phyloP scores from a whole-genome alignment of 1,140 invertebrate genomes.

The Aphaenogaster rudis region DNA sequence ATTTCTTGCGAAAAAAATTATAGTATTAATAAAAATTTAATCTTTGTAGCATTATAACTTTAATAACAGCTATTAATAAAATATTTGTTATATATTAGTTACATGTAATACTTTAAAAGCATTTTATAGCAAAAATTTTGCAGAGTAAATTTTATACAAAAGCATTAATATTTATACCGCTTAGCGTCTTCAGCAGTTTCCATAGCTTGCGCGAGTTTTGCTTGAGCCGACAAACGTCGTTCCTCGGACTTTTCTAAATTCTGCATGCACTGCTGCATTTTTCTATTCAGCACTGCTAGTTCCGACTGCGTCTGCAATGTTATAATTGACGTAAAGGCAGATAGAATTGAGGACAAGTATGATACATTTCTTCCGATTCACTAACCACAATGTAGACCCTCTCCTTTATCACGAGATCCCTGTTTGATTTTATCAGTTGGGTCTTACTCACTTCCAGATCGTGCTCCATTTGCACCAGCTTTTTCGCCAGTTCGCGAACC shows the following conservation, averaged over 20 bases:
- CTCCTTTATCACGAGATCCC: conserved; percentile 90
- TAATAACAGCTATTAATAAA: not conserved
- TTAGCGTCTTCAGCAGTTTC: conserved; percentile 94
- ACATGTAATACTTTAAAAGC: not conserved
- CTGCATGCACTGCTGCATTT: conserved; percentile 93
- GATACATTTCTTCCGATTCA: conserved; percentile 60
- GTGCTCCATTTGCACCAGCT: conserved; percentile 89
- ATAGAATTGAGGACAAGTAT: not conserved
- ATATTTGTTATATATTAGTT: not conserved
- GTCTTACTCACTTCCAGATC: conserved; percentile 90
- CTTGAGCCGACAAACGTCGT: conserved; percentile 89
- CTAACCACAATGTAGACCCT: conserved; percentile 88
- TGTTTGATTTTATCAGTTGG: conserved; percentile 88
- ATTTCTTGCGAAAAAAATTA: not conserved
- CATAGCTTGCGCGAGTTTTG: conserved; percentile 92
- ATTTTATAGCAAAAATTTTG: not conserved
- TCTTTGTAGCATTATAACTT: not conserved
- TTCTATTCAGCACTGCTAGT: conserved; percentile 91
- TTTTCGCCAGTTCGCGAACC: conserved; percentile 90
- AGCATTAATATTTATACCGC: conserved; percentile 87
- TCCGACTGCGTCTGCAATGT: conserved; percentile 91
- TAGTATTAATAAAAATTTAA: not conserved
- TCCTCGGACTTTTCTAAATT: conserved; percentile 93
- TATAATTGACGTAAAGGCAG: not conserved
- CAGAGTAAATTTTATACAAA: conserved; percentile 1